Base-by-base conservation (phyloP, 2,888 invertebrate species). In the Amorpha juglandis region DNA sequence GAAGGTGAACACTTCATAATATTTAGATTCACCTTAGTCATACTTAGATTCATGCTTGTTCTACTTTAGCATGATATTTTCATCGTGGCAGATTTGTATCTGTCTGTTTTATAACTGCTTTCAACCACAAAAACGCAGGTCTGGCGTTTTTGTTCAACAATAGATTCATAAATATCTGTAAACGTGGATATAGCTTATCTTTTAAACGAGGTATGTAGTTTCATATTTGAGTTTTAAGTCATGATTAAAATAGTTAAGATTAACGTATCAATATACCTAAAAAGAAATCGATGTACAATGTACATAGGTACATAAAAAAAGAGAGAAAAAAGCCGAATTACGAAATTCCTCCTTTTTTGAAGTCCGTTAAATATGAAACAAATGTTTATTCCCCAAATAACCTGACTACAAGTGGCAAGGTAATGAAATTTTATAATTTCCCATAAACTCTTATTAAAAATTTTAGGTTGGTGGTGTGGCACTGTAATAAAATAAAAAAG, bases 41-140 rank as follows among this genome's bases (percentile, higher is more conserved):
- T 19, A 48, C 51, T 35, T 51, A 63, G 51, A 51, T 38, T 14
- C 19, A 35, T 63, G 16, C 35, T 51, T 51, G 35, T 63, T 51
- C 35, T 21, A 63, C 11, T 63, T 63, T 51, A 63, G 14, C 38
- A 12, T 14, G 52, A 27, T 52, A 52, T 45, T 27, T 35, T 52
- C 27, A 64, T 27, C 45, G 52, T 53, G 53, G 52, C 21, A 53
- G 42, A 64, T 64, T 52, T 52, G 63, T 64, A 14, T 51, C 51
- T 51, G 12, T 45, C 27, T 52, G 52, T 16, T 45, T 38, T 21
- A 52, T 53, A 53, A 51, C 27, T 42, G 45, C 14, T 52, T 38
- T 6, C 48, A 50, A 63, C 35, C 50, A 42, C 52, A 63, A 52
- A 16, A 42, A 52, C 19, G 45, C 14, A 52, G 11, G n/a, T 42